Percentiles rank a stretch among this genome's conserved stretches.
These are phyloP conservation scores for Beroe ovata DNA, from an alignment of 37 sponge, comb jelly and placozoan species.

Conservation along the genomic window DNA sequence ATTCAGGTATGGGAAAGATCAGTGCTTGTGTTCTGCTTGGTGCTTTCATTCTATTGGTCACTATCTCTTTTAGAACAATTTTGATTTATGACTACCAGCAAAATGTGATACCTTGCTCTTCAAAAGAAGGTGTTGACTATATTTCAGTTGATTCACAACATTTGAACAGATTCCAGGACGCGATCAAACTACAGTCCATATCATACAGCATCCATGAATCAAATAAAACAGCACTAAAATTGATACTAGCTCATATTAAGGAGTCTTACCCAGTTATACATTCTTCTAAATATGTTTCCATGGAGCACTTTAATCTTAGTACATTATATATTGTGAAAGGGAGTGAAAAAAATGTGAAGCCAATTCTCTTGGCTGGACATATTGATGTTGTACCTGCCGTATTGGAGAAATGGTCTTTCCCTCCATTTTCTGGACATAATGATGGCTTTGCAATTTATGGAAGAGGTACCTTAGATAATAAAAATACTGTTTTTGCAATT, in stretches of 20 bases:
- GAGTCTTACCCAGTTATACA: constrained; percentile 13
- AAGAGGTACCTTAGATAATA: constrained; percentile 64
- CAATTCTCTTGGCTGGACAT: constrained; percentile 38
- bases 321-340: constrained; percentile 63
- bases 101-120: constrained; percentile 43
- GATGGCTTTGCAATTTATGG: constrained; percentile 27
- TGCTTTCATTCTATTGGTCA: not conserved
- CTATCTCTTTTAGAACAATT: constrained; percentile 7
- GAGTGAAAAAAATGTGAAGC: not conserved
- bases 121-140: constrained; percentile 24
- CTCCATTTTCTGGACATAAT: constrained; percentile 56
- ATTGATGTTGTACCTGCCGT: constrained; percentile 68
- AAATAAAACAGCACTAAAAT: constrained; percentile 4
- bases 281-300: not conserved
- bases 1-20: constrained; percentile 6
- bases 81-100: constrained; percentile 40
- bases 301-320: constrained; percentile 34
- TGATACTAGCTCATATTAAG: constrained; percentile 12
- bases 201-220: constrained; percentile 52
- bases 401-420: constrained; percentile 56
- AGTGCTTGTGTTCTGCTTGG: not conserved
- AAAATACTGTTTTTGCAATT: constrained; percentile 60
- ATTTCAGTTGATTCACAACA: not conserved
- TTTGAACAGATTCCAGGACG: constrained; percentile 11
- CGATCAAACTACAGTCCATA: constrained; percentile 3